A percentile compares a stretch with the other conserved stretches of the same genome.
Conservation (phyloP, 2,113 vertebrate species). For the Cololabis saira region DNA sequence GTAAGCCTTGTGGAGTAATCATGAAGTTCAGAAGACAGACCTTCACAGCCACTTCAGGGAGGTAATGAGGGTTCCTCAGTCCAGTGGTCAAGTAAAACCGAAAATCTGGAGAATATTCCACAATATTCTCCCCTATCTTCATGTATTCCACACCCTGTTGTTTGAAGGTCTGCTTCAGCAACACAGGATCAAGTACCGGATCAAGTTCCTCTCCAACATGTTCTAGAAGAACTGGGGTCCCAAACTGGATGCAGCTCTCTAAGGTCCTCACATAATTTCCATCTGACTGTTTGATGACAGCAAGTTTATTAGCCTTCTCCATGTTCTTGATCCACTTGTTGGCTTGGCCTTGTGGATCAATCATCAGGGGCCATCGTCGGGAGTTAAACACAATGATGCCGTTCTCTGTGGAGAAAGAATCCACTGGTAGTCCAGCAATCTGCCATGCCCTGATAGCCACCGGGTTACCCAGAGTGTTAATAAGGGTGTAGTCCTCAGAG, state of each 20-base stretch:
- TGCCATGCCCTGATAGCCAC: conserved; percentile 91
- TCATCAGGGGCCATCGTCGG: conserved; percentile 92
- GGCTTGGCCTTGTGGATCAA: conserved; percentile 95
- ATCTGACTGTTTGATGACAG: conserved; percentile 90
- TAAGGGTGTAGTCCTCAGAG: conserved; percentile 88
- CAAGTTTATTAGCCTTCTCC: conserved; percentile 89
- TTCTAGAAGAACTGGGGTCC: conserved; percentile 90
- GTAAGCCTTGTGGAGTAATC: conserved; percentile 93
- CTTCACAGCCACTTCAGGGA: conserved; percentile 92
- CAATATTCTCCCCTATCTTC: conserved; percentile 90
- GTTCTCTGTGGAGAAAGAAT: conserved; percentile 93
- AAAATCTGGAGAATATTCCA: conserved; percentile 90
- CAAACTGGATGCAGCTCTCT: conserved; percentile 90
- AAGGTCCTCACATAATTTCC: conserved; percentile 85
- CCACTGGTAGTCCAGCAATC: conserved; percentile 90
- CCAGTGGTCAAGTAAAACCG: conserved; percentile 91
- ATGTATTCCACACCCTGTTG: conserved; percentile 93
- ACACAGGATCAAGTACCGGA: conserved; percentile 88
- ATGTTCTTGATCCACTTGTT: conserved; percentile 97
- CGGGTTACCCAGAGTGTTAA: conserved; percentile 86
- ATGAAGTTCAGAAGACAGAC: conserved; percentile 95
- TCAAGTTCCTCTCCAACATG: conserved; percentile 91
- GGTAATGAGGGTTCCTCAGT: conserved; percentile 93
- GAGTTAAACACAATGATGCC: conserved; percentile 93
- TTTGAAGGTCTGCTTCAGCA: conserved; percentile 92